Base-by-base conservation (phyloP, 2,888 invertebrate species). In the Xestia ashworthii region DNA sequence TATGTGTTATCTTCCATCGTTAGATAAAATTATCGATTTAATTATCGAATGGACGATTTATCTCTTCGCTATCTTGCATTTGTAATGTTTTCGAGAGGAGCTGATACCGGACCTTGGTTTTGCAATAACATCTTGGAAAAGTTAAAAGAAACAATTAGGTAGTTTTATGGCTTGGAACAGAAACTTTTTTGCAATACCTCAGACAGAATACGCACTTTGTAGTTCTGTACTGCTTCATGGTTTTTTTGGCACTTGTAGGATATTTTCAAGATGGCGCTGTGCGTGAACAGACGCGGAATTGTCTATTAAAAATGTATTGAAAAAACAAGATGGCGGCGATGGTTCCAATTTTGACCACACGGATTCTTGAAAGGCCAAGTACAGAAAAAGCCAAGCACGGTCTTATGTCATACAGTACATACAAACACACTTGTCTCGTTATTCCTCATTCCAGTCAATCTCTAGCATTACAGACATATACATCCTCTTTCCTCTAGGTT, bases 11-110 rank as follows among this genome's bases (percentile, higher is more conserved):
- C 74, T 68, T 25, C 5, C 53, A 71, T 75, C 32, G 25, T 74
- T 44, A 81, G 71, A 77, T 84, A 71, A 73, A 73, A 53, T 76
- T 73, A 70, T 78, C 70, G 64, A 67, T 78, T 53, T 72, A 78
- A 84, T 74, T 72, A 82, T 53, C 58, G 38, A 69, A 71, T 64
- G 41, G 25, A 65, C 66, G 14, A 75, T 82, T 81, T 82, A 71
- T 72, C 74, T 79, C 58, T 25, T 58, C 64, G 41, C 46, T 79
- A 79, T 79, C 83, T 41, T n/a, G 14, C 12, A 41, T 70, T 81
- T 14, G 81, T 71, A 71, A 82, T 71, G 80, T 60, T 82, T 83
- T 83, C 16, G 71, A 71, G 71, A 81, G 73, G 14, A 78, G 5
- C 46, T 41, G 78, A 81, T 71, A 77, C 25, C 19, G 32, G 16